phyloP scores from a whole-genome alignment of 1,140 invertebrate species.

The Lepeophtheirus salmonis region DNA sequence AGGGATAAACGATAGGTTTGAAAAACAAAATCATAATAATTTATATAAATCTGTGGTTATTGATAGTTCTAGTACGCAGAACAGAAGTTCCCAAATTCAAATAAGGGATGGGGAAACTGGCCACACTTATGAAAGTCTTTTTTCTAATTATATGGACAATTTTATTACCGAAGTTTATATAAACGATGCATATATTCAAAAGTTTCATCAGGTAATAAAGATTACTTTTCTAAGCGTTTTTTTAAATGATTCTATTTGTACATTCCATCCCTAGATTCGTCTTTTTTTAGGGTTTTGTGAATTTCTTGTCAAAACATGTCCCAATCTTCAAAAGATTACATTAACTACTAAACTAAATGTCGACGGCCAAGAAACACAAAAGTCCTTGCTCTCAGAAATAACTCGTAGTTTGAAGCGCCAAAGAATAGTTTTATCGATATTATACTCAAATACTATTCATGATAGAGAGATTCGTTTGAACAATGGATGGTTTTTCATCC shows the following conservation, averaged over 20 bases:
- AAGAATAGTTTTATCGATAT: slow-evolving; percentile 39
- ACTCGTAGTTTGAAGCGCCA: slow-evolving; percentile 30
- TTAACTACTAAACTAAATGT: no score
- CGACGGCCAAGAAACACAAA: background rate
- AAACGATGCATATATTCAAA: slow-evolving; percentile 69
- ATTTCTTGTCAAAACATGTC: slow-evolving; percentile 46
- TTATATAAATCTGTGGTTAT: no score
- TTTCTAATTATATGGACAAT: slow-evolving; percentile 52
- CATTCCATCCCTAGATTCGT: slow-evolving; percentile 44
- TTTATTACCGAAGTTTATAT: slow-evolving; percentile 46
- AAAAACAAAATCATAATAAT: no score
- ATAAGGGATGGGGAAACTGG: slow-evolving; percentile 56
- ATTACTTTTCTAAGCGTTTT: background rate
- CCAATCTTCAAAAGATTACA: slow-evolving; percentile 34
- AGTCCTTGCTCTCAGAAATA: background rate
- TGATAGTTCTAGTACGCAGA: no score
- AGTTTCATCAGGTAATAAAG: slow-evolving; percentile 52
- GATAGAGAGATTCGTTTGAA: slow-evolving; percentile 68
- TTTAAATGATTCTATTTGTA: background rate
- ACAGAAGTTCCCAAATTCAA: slow-evolving; percentile 36
- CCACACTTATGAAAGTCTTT: slow-evolving; percentile 59
- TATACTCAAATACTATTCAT: slow-evolving; percentile 53
- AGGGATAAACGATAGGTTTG: no score
- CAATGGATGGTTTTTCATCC: slow-evolving; percentile 82
- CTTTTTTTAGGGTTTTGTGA: slow-evolving; percentile 71